Base-by-base conservation (phyloP, 2,797 vertebrate species). In the Caiman crocodilus region DNA sequence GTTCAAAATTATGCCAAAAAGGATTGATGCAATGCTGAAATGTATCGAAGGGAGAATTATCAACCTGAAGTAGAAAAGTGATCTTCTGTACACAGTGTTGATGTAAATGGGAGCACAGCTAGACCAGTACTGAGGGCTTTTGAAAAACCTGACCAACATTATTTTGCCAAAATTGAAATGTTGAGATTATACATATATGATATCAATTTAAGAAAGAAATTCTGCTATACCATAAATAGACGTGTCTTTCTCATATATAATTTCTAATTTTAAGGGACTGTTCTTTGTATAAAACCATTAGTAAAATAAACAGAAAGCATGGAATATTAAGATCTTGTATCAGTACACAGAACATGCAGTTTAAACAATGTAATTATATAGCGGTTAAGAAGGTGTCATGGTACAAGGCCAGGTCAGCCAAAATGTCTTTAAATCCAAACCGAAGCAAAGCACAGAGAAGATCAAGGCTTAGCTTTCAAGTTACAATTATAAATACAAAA, bases 401-500 rank as follows among this genome's bases (percentile, higher is more conserved):
- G 25, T 74, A 85, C 74, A 32, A 75, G 81, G 76, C 82, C 91
- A 93, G 76, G 94, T 90, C 95, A 90, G 93, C 75, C 79, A 79
- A 95, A 94, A 91, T 93, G 35, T 95, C 94, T 95, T 94, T 90
- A 84, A 90, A 88, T 93, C 88, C 76, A 94, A 96, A 85, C 64
- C 73, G 76, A 91, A 94, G 74, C 67, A 96, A 96, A 95, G 75
- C 85, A 95, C 55, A 91, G 42, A 94, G 78, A 96, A 95, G 91
- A 96, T 92, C 85, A 94, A 97, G 93, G 96, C 91, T 95, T 69
- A 78, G 91, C 81, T 97, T 97, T 95, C 90, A 94, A 97, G 95
- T 97, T 96, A 96, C 86, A 97, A 97, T 98, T 97, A 97, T 92
- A 96, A 97, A 97, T 93, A 96, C 92, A 97, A 97, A 97, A 97